Conservation (phyloP, 2,113 vertebrate species). For the Rhynchomys soricoides region DNA sequence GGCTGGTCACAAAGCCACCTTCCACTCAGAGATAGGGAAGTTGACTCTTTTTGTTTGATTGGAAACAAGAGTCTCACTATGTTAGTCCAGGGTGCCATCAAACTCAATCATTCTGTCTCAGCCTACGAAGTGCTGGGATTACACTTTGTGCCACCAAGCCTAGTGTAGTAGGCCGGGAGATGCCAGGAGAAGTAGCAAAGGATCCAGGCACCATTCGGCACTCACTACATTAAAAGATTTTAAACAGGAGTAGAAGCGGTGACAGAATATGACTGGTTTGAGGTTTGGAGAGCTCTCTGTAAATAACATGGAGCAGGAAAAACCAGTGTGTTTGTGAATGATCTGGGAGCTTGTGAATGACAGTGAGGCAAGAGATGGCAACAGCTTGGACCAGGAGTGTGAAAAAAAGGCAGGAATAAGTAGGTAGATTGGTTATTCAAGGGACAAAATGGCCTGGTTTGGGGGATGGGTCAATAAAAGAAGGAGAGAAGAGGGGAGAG, state of each 20-base stretch:
- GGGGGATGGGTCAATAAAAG: neutral
- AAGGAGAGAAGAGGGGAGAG: neutral
- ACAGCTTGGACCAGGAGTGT: neutral
- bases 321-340: neutral
- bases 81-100: neutral
- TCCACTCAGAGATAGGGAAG: neutral
- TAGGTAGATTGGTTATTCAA: neutral
- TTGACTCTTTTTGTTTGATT: neutral
- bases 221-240: neutral
- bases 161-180: no score
- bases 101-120: neutral
- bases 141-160: neutral
- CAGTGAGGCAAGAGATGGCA: neutral
- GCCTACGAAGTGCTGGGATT: neutral
- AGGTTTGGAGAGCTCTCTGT: neutral
- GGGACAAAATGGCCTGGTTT: neutral
- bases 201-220: neutral
- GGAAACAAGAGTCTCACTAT: neutral
- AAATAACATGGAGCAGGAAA: neutral
- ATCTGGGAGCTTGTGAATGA: neutral
- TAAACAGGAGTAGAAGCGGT: neutral
- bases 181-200: neutral
- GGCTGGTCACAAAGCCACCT: neutral
- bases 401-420: neutral
- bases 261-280: neutral